These are phyloP conservation scores for Yponomeuta plumbellus DNA, from an alignment of 2,888 invertebrate species.

Conservation along the genomic window DNA sequence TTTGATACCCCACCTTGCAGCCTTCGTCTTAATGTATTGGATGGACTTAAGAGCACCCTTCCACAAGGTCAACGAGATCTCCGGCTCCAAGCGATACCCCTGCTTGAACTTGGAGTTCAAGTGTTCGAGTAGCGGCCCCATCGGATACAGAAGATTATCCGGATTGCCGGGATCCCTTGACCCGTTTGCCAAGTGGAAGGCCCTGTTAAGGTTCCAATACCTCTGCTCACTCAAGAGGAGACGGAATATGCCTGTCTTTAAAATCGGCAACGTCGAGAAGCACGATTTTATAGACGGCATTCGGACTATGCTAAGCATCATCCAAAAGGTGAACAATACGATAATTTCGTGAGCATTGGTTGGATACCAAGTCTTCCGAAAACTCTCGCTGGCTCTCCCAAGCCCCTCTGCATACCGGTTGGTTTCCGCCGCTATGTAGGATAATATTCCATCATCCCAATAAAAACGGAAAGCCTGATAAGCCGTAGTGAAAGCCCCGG, in stretches of 20 bases:
- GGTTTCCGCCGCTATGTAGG: slow-evolving; percentile 16
- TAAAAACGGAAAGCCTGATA: slow-evolving; percentile 16
- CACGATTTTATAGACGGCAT: slow-evolving; percentile 8
- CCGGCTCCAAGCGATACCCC: slow-evolving; percentile 12
- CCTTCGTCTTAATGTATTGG: slow-evolving; percentile 24
- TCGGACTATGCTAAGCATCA: slow-evolving; percentile 15
- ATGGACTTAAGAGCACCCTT: slow-evolving; percentile 20
- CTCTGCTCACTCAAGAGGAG: slow-evolving; percentile 14
- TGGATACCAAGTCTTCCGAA: slow-evolving; percentile 16
- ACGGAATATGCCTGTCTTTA: slow-evolving; percentile 16
- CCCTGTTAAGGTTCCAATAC: slow-evolving; percentile 15
- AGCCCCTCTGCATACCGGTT: slow-evolving; percentile 18
- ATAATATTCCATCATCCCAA: slow-evolving; percentile 17
- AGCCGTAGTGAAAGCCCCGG: slow-evolving; percentile 12
- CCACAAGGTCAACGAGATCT: slow-evolving; percentile 18
- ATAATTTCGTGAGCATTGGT: slow-evolving; percentile 18
- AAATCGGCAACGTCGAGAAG: neutral
- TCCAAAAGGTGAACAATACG: slow-evolving; percentile 15
- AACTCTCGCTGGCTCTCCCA: slow-evolving; percentile 1
- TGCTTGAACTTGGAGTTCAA: slow-evolving; percentile 18
- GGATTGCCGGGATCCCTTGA: no score
- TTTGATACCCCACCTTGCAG: slow-evolving; percentile 24
- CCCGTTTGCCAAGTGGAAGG: slow-evolving; percentile 13
- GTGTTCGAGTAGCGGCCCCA: slow-evolving; percentile 17
- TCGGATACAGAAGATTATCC: slow-evolving; percentile 2